Conservation (phyloP, 2,113 vertebrate genomes). For the Rhinichthys klamathensis region DNA sequence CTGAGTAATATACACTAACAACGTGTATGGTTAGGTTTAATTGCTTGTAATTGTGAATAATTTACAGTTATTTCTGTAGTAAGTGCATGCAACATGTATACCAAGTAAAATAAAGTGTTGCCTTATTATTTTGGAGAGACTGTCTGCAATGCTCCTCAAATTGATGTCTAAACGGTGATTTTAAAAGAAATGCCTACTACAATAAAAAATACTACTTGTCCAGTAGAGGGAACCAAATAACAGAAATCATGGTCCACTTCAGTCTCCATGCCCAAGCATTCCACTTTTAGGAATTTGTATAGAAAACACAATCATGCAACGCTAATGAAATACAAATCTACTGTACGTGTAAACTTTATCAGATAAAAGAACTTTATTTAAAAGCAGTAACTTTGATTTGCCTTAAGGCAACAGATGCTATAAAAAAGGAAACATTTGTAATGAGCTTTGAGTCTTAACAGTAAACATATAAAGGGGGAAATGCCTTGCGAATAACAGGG, state of each 20-base stretch:
- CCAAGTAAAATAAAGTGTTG: too few relatives aligned
- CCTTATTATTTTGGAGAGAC: too few relatives aligned
- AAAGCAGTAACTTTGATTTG: conserved; percentile 74
- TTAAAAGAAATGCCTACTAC: background rate
- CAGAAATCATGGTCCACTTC: background rate
- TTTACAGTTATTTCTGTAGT: too few relatives aligned
- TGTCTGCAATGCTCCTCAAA: too few relatives aligned
- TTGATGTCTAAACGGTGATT: background rate
- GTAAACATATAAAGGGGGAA: conserved; percentile 68
- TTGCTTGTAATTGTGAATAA: too few relatives aligned
- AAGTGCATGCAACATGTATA: too few relatives aligned
- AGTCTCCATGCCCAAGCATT: background rate
- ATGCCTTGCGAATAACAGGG: conserved; percentile 69
- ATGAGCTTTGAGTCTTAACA: conserved; percentile 69
- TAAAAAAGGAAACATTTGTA: conserved; percentile 70
- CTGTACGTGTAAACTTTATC: conserved; percentile 20
- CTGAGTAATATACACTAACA: too few relatives aligned
- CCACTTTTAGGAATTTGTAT: background rate
- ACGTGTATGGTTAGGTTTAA: too few relatives aligned
- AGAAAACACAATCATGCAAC: conserved; percentile 10
- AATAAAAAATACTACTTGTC: background rate
- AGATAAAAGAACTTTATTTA: conserved; percentile 67
- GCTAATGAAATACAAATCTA: background rate
- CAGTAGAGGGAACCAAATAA: conserved; percentile 42
- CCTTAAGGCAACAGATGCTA: conserved; percentile 72